Percentiles rank a stretch among this genome's conserved stretches.
Evolutionary conservation across 2,113 vertebrate genomes (phyloP).

Genomic region (Pithys albifrons): DNA sequence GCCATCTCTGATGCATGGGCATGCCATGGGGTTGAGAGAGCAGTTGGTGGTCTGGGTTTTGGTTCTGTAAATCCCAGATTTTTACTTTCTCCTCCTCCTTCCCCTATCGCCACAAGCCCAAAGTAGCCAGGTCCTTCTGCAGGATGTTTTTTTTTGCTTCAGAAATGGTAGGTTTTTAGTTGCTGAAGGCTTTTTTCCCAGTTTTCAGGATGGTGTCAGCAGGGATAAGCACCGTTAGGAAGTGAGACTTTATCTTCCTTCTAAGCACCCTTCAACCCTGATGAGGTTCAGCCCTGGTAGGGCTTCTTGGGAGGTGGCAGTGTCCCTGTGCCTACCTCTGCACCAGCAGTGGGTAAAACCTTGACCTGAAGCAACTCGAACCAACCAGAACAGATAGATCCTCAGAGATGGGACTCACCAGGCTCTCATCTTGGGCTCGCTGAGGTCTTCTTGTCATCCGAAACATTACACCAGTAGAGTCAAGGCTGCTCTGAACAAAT

Average conservation of each 20-base stretch:
- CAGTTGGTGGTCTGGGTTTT: neutral
- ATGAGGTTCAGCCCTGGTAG: neutral
- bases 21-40: neutral
- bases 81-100: neutral
- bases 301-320: neutral
- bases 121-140: neutral
- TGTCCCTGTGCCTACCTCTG: neutral
- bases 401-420: neutral
- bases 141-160: neutral
- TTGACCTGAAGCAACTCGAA: neutral
- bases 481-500: neutral
- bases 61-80: neutral
- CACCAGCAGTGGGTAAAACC: neutral
- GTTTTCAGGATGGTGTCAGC: neutral
- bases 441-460: neutral
- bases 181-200: neutral
- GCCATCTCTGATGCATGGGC: neutral
- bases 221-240: neutral
- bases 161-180: neutral
- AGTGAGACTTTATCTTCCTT: neutral
- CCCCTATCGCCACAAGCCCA: rapidly evolving
- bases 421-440: neutral
- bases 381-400: neutral
- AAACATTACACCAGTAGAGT: neutral
- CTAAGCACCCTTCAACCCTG: neutral